Conservation (phyloP, 2,113 vertebrate genomes). For the Mustelus asterias region DNA sequence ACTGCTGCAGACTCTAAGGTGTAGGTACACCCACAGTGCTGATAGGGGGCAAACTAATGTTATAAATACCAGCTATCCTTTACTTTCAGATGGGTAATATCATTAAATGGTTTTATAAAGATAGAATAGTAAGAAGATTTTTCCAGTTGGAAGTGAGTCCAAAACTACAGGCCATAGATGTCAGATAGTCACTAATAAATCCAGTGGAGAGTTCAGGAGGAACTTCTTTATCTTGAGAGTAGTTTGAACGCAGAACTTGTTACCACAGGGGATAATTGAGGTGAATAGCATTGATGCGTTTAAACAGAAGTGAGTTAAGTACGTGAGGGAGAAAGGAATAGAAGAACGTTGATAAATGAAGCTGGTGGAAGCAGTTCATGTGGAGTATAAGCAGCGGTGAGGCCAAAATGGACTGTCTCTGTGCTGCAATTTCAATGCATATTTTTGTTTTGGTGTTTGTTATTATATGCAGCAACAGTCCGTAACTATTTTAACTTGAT, state of each 20-base stretch:
- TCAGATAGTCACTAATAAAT: neutral
- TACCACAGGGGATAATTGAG: neutral
- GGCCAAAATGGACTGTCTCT: neutral
- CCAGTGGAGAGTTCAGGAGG: neutral
- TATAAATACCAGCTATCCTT: neutral
- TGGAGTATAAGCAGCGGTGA: neutral
- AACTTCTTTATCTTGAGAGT: neutral
- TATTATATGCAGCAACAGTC: neutral
- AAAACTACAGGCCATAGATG: neutral
- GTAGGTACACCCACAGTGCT: too few species aligned
- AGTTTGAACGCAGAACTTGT: neutral
- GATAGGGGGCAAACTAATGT: neutral
- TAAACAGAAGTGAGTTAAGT: neutral
- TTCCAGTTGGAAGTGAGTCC: neutral
- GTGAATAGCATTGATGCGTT: neutral
- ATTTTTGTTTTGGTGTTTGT: neutral
- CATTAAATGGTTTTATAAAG: neutral
- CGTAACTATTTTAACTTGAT: neutral
- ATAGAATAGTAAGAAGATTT: neutral
- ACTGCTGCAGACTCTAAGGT: too few species aligned
- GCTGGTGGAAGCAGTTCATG: neutral
- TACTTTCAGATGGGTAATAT: neutral
- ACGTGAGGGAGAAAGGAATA: neutral
- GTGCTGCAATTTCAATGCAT: neutral
- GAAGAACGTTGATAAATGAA: neutral